Evolutionary conservation across 2,797 vertebrate genomes (phyloP).

Genomic region (Esox lucius): DNA sequence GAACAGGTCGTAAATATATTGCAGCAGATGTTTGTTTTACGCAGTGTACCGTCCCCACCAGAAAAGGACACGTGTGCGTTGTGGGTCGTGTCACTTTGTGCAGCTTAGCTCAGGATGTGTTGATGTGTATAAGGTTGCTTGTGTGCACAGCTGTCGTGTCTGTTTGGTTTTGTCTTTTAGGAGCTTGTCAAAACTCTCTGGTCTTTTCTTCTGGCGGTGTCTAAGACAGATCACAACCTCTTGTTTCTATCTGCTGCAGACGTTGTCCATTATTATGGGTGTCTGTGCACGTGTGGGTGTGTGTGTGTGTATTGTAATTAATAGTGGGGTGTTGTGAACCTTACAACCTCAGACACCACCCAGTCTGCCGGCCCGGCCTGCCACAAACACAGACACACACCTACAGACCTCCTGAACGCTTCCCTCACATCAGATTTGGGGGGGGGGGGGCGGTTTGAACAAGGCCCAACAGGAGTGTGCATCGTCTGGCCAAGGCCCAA

Average conservation of each 20-base stretch:
- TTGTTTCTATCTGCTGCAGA: neutral
- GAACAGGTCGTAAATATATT: neutral
- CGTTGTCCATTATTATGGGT: conserved; percentile 8
- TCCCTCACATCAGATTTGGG: neutral
- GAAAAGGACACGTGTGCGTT: neutral
- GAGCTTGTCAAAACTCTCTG: neutral
- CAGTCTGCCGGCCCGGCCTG: conserved; percentile 26
- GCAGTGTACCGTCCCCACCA: neutral
- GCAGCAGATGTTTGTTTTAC: neutral
- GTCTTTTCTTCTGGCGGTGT: neutral
- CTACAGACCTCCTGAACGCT: conserved; percentile 36
- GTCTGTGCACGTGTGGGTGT: conserved; percentile 5
- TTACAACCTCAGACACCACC: conserved; percentile 25
- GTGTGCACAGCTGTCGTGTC: conserved; percentile 9
- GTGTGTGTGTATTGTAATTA: conserved; percentile 27
- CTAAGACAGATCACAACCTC: neutral
- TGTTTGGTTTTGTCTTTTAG: conserved; percentile 11
- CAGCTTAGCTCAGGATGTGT: neutral
- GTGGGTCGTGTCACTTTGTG: neutral
- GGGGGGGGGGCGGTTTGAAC: conserved; percentile 32
- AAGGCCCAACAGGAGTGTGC: conserved; percentile 27
- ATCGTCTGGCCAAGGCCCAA: neutral
- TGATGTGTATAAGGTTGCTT: neutral
- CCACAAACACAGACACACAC: conserved; percentile 15
- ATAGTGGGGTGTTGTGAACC: conserved; percentile 19